A percentile compares a stretch with the other conserved stretches of the same genome.
These are phyloP conservation scores for Microctenopoma lineatum DNA, from an alignment of 2,797 vertebrate species.

Conservation along the genomic window DNA sequence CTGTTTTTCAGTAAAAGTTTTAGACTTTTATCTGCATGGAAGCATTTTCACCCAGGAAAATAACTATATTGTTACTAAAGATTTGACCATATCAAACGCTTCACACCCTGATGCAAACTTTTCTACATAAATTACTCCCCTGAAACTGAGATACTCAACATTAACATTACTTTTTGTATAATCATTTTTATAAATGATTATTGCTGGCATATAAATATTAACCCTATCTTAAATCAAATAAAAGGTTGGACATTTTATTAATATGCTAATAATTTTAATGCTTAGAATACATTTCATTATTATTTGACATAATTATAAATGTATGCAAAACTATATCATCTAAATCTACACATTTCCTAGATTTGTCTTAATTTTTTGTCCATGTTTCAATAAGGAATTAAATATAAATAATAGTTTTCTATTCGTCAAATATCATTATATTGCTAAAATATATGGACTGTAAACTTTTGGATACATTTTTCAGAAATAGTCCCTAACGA, in stretches of 20 bases:
- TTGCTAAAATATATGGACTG: neutral
- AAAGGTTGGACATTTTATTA: conserved; percentile 9
- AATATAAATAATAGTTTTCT: too few relatives aligned
- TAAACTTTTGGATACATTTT: neutral
- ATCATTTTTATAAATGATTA: conserved; percentile 1
- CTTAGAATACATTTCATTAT: neutral
- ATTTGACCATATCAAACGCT: neutral
- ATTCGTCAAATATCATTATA: neutral
- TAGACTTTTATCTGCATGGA: conserved; percentile 21
- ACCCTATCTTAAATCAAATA: conserved; percentile 7
- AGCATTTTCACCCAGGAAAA: conserved; percentile 27
- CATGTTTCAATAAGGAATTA: neutral
- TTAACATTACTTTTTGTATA: neutral
- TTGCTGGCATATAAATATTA: neutral
- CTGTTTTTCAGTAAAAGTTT: conserved; percentile 12
- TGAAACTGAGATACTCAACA: neutral
- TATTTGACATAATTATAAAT: neutral
- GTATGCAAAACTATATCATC: neutral
- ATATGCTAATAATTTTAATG: neutral
- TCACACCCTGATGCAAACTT: too few relatives aligned
- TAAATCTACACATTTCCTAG: neutral
- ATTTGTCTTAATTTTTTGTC: neutral
- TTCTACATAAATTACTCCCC: neutral
- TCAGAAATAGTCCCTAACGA: conserved; percentile 59
- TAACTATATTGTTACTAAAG: conserved; percentile 2